Conservation (phyloP, 2,888 invertebrate genomes). For the Aporophyla lueneburgensis region DNA sequence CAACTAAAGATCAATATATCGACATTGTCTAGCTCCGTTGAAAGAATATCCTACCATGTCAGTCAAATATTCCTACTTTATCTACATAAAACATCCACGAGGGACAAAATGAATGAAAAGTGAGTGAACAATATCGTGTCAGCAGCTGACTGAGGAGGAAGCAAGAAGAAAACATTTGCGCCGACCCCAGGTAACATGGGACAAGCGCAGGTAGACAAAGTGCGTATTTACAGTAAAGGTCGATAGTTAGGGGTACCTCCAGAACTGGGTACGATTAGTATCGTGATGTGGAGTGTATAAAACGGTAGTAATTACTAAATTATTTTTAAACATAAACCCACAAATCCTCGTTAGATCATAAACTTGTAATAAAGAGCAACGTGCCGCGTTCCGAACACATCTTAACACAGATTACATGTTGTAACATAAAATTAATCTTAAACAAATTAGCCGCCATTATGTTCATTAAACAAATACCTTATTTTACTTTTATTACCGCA, state of each 20-base stretch:
- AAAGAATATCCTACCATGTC: neutral
- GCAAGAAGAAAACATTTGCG: neutral
- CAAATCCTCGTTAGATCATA: slow-evolving; percentile 32
- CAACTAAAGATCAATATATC: neutral
- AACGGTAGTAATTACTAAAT: neutral
- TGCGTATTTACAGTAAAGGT: neutral
- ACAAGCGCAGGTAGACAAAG: slow-evolving; percentile 16
- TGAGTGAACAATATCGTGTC: neutral
- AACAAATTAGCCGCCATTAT: slow-evolving; percentile 54
- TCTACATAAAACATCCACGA: neutral
- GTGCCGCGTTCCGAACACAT: slow-evolving; percentile 41
- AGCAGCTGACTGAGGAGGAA: slow-evolving; percentile 12
- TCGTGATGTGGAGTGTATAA: neutral
- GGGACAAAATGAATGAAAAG: slow-evolving; percentile 5
- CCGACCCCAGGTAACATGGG: slow-evolving; percentile 5
- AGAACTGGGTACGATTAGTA: neutral
- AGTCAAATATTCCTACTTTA: neutral
- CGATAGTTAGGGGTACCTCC: no score
- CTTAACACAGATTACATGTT: slow-evolving; percentile 48
- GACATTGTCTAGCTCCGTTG: neutral
- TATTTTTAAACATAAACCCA: slow-evolving; percentile 14
- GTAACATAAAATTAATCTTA: slow-evolving; percentile 52
- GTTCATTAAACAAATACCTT: slow-evolving; percentile 58
- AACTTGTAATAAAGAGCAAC: slow-evolving; percentile 32
- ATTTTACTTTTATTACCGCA: slow-evolving; percentile 59